A percentile compares a stretch with the other conserved stretches of the same genome.
Evolutionary conservation across 2,888 invertebrate species (phyloP).

Genomic region (Shargacucullia verbasci): DNA sequence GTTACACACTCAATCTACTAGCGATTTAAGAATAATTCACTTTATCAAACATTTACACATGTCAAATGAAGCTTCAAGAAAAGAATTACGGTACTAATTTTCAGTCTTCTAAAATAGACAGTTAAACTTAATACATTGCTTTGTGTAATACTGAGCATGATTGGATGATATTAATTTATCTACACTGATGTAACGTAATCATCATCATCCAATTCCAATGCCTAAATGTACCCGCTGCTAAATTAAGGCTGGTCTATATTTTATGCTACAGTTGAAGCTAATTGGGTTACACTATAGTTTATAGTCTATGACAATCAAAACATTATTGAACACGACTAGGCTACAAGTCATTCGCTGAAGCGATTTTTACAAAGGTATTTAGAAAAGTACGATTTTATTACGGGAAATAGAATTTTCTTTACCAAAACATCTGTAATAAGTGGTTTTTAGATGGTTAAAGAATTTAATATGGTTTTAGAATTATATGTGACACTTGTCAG

Average conservation of each 20-base stretch:
- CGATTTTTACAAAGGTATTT: conserved; percentile 1
- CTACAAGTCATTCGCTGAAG: conserved; percentile 3
- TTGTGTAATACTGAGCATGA: not conserved
- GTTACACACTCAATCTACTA: too few species aligned
- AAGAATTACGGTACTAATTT: not conserved
- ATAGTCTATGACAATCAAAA: conserved; percentile 27
- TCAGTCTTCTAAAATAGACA: not conserved
- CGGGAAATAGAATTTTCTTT: too few species aligned
- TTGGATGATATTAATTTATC: conserved; percentile 8
- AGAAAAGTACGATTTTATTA: too few species aligned
- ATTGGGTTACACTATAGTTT: conserved; percentile 33
- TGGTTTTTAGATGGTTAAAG: too few species aligned
- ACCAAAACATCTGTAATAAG: too few species aligned
- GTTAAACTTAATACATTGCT: too few species aligned
- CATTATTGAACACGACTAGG: conserved; percentile 5
- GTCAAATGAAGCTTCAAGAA: too few species aligned
- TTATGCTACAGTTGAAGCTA: conserved; percentile 29
- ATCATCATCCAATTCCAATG: conserved; percentile 13
- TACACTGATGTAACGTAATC: conserved; percentile 8
- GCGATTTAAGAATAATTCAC: too few species aligned
- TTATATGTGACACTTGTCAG: too few species aligned
- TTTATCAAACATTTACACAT: too few species aligned
- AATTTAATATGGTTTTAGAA: too few species aligned
- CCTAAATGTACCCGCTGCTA: conserved; percentile 12
- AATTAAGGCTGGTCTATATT: conserved; percentile 22